These are phyloP conservation scores for Oligia fasciuncula DNA, from an alignment of 2,888 invertebrate species.

Conservation along the genomic window DNA sequence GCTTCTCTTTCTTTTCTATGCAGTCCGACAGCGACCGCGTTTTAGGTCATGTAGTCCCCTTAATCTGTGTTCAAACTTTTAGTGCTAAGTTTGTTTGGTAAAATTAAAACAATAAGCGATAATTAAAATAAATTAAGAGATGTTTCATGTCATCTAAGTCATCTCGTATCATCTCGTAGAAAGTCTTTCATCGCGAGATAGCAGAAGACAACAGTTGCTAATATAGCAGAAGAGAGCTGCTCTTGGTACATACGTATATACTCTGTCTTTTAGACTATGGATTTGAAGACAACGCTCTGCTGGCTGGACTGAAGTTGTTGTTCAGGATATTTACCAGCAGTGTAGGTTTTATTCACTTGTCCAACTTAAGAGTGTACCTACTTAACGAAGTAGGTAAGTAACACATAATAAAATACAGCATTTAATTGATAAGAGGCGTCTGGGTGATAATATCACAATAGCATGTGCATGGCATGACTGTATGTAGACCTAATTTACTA, in stretches of 20 bases:
- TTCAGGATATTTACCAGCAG: neutral
- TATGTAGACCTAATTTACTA: conserved; percentile 14
- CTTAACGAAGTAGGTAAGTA: neutral
- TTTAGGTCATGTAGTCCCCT: too few relatives aligned
- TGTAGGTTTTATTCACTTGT: neutral
- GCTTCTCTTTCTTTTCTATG: too few relatives aligned
- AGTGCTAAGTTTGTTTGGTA: neutral
- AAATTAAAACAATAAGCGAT: neutral
- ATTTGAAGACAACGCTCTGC: neutral
- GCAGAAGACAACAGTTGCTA: neutral
- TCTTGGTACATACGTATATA: neutral
- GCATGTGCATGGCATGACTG: neutral
- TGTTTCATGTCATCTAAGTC: neutral
- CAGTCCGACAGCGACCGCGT: too few relatives aligned
- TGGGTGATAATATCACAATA: conserved; percentile 14
- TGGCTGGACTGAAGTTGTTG: neutral
- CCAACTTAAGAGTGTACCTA: neutral
- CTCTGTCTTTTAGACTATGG: neutral
- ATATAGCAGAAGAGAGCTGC: neutral
- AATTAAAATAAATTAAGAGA: neutral
- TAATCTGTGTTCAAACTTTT: neutral
- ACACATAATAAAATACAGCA: conserved; percentile 21
- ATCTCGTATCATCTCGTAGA: neutral
- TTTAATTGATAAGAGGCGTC: conserved; percentile 42
- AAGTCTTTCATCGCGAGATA: neutral